Percentiles rank a stretch among this genome's conserved stretches.
Conservation (phyloP, 2,113 vertebrate genomes). For the Copsychus sechellarum region DNA sequence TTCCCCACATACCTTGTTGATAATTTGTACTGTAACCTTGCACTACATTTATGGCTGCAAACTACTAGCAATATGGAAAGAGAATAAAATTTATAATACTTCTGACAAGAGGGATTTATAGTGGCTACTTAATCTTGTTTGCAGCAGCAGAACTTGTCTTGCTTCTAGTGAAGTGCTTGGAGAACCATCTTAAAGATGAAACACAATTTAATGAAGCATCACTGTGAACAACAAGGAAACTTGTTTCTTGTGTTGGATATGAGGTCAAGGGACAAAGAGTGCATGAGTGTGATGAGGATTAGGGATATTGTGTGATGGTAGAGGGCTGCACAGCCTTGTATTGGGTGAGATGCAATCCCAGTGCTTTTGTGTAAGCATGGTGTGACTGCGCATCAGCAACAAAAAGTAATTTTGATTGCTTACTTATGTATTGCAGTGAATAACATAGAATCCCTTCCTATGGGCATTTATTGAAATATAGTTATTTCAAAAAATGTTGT, state of each 20-base stretch:
- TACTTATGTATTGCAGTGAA: background rate
- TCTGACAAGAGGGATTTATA: background rate
- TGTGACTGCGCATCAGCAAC: background rate
- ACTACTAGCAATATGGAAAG: background rate
- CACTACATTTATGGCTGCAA: background rate
- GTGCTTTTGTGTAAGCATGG: background rate
- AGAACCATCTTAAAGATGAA: background rate
- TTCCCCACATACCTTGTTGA: background rate
- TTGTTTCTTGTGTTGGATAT: background rate
- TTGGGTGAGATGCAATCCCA: background rate
- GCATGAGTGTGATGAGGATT: background rate
- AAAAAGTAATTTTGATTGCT: background rate
- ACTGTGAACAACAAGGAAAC: background rate
- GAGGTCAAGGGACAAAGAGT: background rate
- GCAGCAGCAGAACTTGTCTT: background rate
- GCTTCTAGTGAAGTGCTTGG: background rate
- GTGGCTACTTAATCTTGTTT: constrained; percentile 14
- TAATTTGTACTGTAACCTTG: background rate
- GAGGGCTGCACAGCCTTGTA: background rate
- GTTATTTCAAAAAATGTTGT: background rate
- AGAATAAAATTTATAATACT: background rate
- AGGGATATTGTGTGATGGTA: background rate
- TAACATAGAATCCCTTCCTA: background rate
- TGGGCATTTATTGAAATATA: background rate
- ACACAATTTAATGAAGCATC: background rate